A percentile compares a stretch with the other conserved stretches of the same genome.
Conservation (phyloP, 2,888 invertebrate genomes). For the Agapostemon virescens region DNA sequence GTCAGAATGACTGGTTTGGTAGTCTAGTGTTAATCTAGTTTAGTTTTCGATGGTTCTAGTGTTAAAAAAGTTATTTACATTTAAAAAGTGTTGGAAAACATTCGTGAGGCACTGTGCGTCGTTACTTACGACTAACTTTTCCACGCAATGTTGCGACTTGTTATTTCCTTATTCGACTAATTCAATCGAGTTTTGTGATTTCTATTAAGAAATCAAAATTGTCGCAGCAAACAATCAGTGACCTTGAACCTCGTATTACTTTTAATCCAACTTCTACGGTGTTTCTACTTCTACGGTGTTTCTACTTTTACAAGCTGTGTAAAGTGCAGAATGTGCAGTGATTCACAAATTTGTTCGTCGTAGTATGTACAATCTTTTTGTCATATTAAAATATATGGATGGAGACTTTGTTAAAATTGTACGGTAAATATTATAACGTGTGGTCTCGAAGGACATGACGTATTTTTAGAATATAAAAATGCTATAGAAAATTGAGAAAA, state of each 20-base stretch:
- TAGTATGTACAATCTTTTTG: neutral
- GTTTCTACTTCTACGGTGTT: constrained; percentile 10
- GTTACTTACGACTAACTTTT: neutral
- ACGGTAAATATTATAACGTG: too few relatives aligned
- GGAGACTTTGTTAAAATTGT: too few relatives aligned
- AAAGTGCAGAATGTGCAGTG: constrained; percentile 1
- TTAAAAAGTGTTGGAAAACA: too few relatives aligned
- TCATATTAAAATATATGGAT: too few relatives aligned
- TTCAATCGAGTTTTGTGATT: neutral
- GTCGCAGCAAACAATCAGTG: neutral
- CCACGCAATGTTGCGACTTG: neutral
- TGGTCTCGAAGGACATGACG: too few relatives aligned
- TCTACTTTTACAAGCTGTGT: constrained; percentile 9
- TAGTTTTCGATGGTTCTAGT: too few relatives aligned
- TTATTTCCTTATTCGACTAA: neutral
- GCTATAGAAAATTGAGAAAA: too few relatives aligned
- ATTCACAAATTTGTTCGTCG: constrained; percentile 5
- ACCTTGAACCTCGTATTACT: neutral
- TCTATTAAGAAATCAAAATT: neutral
- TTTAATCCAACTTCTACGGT: constrained; percentile 1
- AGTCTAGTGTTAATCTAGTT: too few relatives aligned
- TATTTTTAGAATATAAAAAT: too few relatives aligned
- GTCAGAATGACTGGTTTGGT: too few relatives aligned
- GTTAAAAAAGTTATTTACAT: too few relatives aligned
- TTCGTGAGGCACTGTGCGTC: too few relatives aligned